phyloP scores from a whole-genome alignment of 2,113 vertebrate genomes.

The Pollimyrus isidori region DNA sequence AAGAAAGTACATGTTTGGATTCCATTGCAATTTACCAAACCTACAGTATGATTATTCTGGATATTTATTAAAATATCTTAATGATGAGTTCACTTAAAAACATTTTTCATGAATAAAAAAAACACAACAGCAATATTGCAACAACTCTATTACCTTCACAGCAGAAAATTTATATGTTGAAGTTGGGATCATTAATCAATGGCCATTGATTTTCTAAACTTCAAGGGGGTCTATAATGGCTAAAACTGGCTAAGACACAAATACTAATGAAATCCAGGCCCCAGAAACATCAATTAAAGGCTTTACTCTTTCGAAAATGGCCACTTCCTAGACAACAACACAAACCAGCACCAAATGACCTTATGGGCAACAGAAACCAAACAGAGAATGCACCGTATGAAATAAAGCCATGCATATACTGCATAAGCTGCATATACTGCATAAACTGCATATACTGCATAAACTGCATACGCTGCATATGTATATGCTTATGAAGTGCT shows the following conservation, averaged over 20 bases:
- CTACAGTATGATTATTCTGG: background rate
- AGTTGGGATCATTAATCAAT: conserved; percentile 14
- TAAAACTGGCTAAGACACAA: conserved; percentile 8
- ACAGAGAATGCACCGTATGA: background rate
- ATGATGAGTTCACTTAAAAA: background rate
- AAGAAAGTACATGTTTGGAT: background rate
- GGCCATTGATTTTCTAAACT: background rate
- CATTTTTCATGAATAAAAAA: background rate
- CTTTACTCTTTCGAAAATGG: conserved; percentile 1
- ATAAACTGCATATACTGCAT: background rate
- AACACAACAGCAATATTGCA: background rate
- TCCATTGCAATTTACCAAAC: background rate
- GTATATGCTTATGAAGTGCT: background rate
- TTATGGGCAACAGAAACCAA: background rate
- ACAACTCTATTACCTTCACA: background rate
- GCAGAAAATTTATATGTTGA: background rate
- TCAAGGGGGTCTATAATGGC: background rate
- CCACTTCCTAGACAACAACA: background rate
- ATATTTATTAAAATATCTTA: background rate
- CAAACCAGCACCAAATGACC: conserved; percentile 1
- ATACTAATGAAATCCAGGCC: background rate
- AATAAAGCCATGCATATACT: background rate
- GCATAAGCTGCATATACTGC: background rate
- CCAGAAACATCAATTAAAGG: background rate
- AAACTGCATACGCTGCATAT: background rate